These are phyloP conservation scores for Brachirus orientalis DNA, from an alignment of 2,113 vertebrate genomes.

Conservation along the genomic window DNA sequence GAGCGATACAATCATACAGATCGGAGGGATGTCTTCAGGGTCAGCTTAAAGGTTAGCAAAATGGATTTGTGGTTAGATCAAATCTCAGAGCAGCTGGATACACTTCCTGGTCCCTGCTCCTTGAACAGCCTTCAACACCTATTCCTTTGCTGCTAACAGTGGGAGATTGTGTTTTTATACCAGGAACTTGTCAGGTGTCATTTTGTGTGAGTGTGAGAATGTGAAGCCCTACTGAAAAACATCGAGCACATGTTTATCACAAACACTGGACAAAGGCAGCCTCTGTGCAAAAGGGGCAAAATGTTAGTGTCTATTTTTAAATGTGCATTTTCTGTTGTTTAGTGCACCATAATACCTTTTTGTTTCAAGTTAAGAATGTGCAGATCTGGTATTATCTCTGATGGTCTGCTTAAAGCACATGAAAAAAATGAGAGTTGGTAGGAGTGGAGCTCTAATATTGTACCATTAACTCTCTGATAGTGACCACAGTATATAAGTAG, in stretches of 20 bases:
- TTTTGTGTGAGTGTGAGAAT: background rate
- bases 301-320: too few relatives aligned
- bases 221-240: background rate
- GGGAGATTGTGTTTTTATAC: background rate
- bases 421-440: too few relatives aligned
- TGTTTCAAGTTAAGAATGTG: too few relatives aligned
- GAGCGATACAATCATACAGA: conserved; percentile 2
- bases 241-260: background rate
- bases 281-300: background rate
- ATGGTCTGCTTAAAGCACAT: too few relatives aligned
- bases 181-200: background rate
- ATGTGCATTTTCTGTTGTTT: too few relatives aligned
- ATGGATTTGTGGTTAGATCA: background rate
- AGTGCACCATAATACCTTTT: too few relatives aligned
- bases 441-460: too few relatives aligned
- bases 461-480: too few relatives aligned
- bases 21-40: background rate
- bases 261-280: background rate
- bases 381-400: too few relatives aligned
- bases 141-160: background rate
- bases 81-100: background rate
- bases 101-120: background rate
- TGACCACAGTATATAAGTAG: too few relatives aligned
- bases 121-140: background rate
- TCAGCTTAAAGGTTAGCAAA: conserved; percentile 1